Base-by-base conservation (phyloP, 1,140 invertebrate genomes). In the Drosophila orosa region DNA sequence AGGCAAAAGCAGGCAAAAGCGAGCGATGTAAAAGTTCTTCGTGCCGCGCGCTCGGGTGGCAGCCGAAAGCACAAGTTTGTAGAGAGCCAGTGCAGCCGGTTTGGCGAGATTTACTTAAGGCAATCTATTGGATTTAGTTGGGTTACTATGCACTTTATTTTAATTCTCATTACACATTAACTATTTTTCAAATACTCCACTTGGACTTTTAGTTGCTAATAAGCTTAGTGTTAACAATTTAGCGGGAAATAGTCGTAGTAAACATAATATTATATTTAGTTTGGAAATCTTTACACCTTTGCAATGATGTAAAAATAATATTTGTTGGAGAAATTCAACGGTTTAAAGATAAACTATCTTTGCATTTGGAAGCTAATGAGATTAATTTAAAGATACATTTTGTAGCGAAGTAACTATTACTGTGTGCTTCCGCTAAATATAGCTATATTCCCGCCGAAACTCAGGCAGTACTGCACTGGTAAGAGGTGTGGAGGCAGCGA, bases 21-120 rank as follows among this genome's bases (percentile, higher is more conserved):
- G 57, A 65, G 59, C 78, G 78, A 81, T 74, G 78, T 81, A 67
- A 82, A 78, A 81, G 79, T 82, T 82, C 78, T 82, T 81, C 78
- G 78, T 81, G 73, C 67, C 52, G 42, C 78, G 78, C 58, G 60
- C 63, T 80, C 78, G 61, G 60, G 39, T 57, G 35, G 27, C 57
- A 45, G 39, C 62, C 62, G 62, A 65, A 65, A 65, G 62, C 62
- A 65, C 62, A 65, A 65, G 62, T 65, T 60, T 25, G 37, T 40
- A 37, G 56, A 60, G 27, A 22, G 31, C 40, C 62, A 61, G 57
- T 35, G 62, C 62, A 62, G 62, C 13, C 62, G 62, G 37, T 45
- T 45, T 17, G 57, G 57, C 56, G 39, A 10, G 15, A 62, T 63
- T 56, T 40, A 56, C 25, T 24, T 27, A 8, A 4, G 50, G 19